These are phyloP conservation scores for Sthenelais limicola DNA, from an alignment of 2,888 invertebrate genomes.

Conservation along the genomic window DNA sequence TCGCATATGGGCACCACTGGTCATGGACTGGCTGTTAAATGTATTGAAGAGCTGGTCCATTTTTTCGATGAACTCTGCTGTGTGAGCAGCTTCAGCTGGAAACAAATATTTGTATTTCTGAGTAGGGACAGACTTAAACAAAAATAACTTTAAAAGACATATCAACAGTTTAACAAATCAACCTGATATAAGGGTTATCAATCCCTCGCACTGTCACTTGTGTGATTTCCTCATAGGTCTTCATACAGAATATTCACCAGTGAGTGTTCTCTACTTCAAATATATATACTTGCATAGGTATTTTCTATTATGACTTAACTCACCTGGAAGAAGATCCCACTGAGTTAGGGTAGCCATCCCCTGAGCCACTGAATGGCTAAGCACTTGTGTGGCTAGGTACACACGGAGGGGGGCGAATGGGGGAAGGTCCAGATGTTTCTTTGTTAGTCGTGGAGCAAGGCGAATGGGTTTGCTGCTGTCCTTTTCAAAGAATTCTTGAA, in stretches of 20 bases:
- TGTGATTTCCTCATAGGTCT: too few species aligned
- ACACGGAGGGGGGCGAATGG: slow-evolving; percentile 14
- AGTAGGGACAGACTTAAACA: too few species aligned
- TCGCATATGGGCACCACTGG: background rate
- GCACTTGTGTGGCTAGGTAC: slow-evolving; percentile 34
- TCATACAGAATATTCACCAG: too few species aligned
- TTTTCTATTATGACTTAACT: too few species aligned
- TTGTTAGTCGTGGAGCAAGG: slow-evolving; percentile 17
- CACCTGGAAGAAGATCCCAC: too few species aligned
- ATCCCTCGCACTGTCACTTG: too few species aligned
- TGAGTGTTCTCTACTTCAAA: too few species aligned
- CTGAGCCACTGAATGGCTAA: slow-evolving; percentile 40
- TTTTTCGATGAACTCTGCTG: slow-evolving; percentile 36
- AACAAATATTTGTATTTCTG: background rate
- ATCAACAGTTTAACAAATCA: too few species aligned
- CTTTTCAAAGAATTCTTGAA: slow-evolving; percentile 28
- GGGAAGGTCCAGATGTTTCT: slow-evolving; percentile 15
- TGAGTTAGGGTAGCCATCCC: slow-evolving; percentile 4
- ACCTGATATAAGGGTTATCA: too few species aligned
- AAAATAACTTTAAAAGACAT: too few species aligned
- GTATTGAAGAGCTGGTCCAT: slow-evolving; percentile 40
- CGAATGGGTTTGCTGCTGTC: slow-evolving; percentile 14
- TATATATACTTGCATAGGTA: too few species aligned
- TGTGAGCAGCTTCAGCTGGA: slow-evolving; percentile 17
- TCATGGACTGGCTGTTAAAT: slow-evolving; percentile 34